These are phyloP conservation scores for Hoplodrina blanda DNA, from an alignment of 2,888 invertebrate genomes.

Conservation along the genomic window DNA sequence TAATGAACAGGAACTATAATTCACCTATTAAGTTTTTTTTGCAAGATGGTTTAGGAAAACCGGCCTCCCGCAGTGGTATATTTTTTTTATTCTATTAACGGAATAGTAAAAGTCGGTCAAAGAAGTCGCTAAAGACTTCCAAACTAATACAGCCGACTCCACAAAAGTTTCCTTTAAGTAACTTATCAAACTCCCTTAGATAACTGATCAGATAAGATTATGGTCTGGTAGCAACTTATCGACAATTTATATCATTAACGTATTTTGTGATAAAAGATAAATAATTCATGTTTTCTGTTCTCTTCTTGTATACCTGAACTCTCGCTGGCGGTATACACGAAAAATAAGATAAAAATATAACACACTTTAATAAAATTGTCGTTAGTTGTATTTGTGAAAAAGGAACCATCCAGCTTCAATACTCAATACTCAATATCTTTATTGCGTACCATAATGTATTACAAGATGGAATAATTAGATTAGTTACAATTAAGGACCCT, in stretches of 20 bases:
- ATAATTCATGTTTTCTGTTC: neutral
- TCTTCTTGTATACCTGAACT: too few relatives aligned
- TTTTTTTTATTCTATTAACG: neutral
- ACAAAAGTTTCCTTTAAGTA: slow-evolving; percentile 12
- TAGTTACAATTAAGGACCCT: too few relatives aligned
- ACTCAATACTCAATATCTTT: too few relatives aligned
- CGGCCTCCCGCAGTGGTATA: neutral
- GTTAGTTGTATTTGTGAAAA: too few relatives aligned
- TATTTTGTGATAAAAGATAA: slow-evolving; percentile 7
- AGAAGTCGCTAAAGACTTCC: slow-evolving; percentile 3
- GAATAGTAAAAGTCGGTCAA: slow-evolving; percentile 4
- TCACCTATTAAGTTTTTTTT: too few relatives aligned
- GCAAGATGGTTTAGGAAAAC: too few relatives aligned
- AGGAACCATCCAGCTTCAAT: too few relatives aligned
- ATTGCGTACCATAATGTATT: too few relatives aligned
- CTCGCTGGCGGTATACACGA: too few relatives aligned
- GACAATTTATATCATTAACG: slow-evolving; percentile 17
- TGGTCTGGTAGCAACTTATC: slow-evolving; percentile 2
- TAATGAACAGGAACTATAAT: neutral
- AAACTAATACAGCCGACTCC: slow-evolving; percentile 4
- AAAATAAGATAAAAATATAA: too few relatives aligned
- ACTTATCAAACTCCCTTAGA: slow-evolving; percentile 32
- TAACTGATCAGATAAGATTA: slow-evolving; percentile 32
- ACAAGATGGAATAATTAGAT: too few relatives aligned
- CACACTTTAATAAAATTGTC: too few relatives aligned